A percentile compares a stretch with the other conserved stretches of the same genome.
Conservation (phyloP, 2,888 invertebrate genomes). For the Polydrusus tereticollis region DNA sequence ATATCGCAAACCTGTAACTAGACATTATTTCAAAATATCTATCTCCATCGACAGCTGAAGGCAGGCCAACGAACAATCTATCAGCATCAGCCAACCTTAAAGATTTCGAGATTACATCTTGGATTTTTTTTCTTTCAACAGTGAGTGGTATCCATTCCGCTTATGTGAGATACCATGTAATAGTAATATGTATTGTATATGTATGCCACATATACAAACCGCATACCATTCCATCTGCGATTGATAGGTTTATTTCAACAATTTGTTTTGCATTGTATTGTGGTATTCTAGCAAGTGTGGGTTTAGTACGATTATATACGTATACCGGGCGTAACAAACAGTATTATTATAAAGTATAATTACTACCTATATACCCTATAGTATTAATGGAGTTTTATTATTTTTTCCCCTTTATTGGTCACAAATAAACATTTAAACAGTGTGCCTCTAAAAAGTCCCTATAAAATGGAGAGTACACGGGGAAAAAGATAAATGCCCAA, state of each 20-base stretch:
- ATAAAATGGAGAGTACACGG: no score
- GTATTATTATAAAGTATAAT: no score
- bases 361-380: no score
- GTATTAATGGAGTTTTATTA: no score
- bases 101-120: conserved; percentile 36
- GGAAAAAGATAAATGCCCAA: no score
- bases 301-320: no score
- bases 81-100: conserved; percentile 41
- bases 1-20: no score
- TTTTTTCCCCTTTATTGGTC: no score
- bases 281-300: not conserved
- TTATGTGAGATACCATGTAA: conserved; percentile 42
- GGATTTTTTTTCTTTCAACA: conserved; percentile 34
- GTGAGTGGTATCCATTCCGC: conserved; percentile 38
- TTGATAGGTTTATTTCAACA: conserved; percentile 48
- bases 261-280: conserved; percentile 29
- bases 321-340: no score
- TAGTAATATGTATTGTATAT: no score
- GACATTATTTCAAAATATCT: not conserved
- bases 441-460: no score
- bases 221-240: conserved; percentile 18
- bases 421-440: no score
- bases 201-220: conserved; percentile 22
- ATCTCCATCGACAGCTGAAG: conserved; percentile 17
- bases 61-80: conserved; percentile 32